Base-by-base conservation (phyloP, 37 sponge, comb jelly and placozoan species). In the Dysidea cf. avara region DNA sequence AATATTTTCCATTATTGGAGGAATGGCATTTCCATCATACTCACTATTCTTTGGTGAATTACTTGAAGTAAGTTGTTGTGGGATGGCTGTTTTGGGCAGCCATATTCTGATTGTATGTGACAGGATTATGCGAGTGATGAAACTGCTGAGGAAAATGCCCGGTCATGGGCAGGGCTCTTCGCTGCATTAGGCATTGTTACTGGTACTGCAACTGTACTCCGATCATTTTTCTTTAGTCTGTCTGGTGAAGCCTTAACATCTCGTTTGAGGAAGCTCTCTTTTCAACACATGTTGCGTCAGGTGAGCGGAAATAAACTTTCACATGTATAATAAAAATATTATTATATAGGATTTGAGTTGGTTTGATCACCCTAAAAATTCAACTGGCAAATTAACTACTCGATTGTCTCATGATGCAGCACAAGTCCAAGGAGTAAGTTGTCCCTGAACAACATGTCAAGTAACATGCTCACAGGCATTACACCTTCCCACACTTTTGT, bases 351-450 rank as follows among this genome's bases (percentile, higher is more conserved):
- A 96, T 26, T 79, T 92, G 0, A 70, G 64, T 12, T 96, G 86
- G 90, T 96, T 86, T 86, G 96, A 96, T 52, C 54, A 69, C 13
- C 66, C 52, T 25, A 25, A 38, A 0, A 76, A 92, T 39, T 61
- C 84, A n/a, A 90, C 94, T 47, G 93, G 93, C 2, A 81, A 84
- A 4, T 79, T 96, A 17, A 71, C 93, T 21, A 82, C 87, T 7
- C 37, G 90, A 51, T 78, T 96, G 39, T 90, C 93, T 26, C 67
- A 71, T 18, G 96, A 96, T 92, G 96, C 94, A 4, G 62, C 90
- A 1, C 82, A 79, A 69, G 87, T 96, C 13, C 85, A 96, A 56
- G 93, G 96, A 39, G 96, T 90, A 25, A 65, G 88, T 61, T 18
- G 25, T 35, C n/a, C n/a, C n/a, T n/a, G n/a, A n/a, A n/a, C n/a